Conservation (phyloP, 1,140 invertebrate species). For the Heliconius melpomene region DNA sequence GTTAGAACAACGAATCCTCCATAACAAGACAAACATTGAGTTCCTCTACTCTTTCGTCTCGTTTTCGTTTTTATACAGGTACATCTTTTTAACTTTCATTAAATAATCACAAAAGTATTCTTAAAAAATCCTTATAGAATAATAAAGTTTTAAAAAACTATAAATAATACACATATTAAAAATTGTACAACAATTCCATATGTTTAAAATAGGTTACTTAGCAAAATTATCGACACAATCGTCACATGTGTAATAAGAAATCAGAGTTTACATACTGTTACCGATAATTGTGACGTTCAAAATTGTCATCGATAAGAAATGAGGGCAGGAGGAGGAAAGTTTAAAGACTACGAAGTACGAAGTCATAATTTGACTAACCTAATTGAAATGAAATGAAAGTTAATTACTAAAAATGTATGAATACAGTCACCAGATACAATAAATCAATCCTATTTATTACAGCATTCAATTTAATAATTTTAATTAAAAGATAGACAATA, state of each 20-base stretch:
- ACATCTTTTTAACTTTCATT: no score
- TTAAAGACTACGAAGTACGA: not conserved
- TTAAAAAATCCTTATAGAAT: no score
- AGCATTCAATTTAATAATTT: no score
- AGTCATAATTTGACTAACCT: not conserved
- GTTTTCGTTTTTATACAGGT: no score
- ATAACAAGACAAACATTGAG: no score
- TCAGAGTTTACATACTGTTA: not conserved
- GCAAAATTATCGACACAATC: not conserved
- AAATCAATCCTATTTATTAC: no score
- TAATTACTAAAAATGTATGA: no score
- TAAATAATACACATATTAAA: not conserved
- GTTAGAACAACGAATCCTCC: no score
- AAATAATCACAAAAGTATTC: no score
- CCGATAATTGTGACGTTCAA: not conserved
- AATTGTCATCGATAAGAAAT: not conserved
- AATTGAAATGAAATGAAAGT: no score
- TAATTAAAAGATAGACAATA: not conserved
- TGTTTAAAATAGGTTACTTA: not conserved
- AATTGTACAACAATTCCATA: not conserved
- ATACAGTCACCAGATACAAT: no score
- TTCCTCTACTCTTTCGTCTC: no score
- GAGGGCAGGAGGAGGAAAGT: not conserved
- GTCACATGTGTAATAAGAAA: not conserved
- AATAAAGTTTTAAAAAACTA: conserved; percentile 42